Evolutionary conservation across 2,888 invertebrate species (phyloP).

Genomic region (Smittia sp.): DNA sequence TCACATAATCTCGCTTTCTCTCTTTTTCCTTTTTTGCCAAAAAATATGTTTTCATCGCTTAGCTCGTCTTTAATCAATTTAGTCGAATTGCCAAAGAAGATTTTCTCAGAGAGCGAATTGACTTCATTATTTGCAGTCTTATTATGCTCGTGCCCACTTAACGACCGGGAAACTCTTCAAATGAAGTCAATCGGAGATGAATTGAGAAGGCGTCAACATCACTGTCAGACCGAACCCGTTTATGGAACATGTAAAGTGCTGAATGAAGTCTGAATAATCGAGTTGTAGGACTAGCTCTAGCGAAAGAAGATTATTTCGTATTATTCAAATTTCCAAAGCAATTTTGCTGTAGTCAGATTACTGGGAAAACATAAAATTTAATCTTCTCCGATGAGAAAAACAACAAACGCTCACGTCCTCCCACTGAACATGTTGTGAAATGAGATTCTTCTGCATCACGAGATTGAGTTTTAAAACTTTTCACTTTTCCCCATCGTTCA

Average conservation of each 20-base stretch:
- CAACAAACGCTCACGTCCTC: neutral
- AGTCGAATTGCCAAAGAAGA: neutral
- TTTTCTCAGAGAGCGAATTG: neutral
- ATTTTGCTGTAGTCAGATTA: neutral
- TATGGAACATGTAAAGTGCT: too few species aligned
- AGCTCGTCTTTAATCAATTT: constrained; percentile 33
- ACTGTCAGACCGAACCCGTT: too few species aligned
- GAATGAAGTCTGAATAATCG: too few species aligned
- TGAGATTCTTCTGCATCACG: too few species aligned
- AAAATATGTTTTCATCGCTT: constrained; percentile 5
- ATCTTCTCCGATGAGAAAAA: constrained; percentile 4
- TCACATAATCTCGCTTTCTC: constrained; percentile 16
- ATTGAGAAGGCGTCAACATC: too few species aligned
- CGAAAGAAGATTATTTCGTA: neutral
- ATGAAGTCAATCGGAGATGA: too few species aligned
- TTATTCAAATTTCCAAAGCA: neutral
- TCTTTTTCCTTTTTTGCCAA: neutral
- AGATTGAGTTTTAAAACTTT: too few species aligned
- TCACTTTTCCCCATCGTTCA: too few species aligned
- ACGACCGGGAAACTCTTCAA: too few species aligned
- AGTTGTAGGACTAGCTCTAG: neutral
- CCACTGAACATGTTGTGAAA: too few species aligned
- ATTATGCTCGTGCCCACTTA: too few species aligned
- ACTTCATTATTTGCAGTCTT: neutral
- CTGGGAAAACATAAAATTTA: neutral